A percentile compares a stretch with the other conserved stretches of the same genome.
Conservation (phyloP, 1,140 invertebrate species). For the Drosophila orena region DNA sequence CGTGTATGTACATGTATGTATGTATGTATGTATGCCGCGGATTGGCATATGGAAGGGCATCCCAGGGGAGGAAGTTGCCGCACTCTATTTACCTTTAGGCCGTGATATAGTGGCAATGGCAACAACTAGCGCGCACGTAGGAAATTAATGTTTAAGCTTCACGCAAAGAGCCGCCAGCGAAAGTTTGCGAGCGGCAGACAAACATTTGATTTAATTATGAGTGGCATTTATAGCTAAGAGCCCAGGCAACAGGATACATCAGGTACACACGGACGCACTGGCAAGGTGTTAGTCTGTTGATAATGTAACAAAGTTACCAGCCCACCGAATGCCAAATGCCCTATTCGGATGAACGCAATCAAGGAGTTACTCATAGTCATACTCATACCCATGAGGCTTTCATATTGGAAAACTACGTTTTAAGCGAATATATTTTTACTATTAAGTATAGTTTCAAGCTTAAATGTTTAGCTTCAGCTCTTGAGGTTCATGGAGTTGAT, state of each 20-base stretch:
- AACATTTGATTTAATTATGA: conserved; percentile 85
- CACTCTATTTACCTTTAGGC: conserved; percentile 71
- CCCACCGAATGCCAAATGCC: conserved; percentile 27
- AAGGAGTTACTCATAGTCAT: too few species aligned
- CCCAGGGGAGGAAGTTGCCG: conserved; percentile 54
- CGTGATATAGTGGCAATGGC: conserved; percentile 53
- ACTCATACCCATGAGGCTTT: too few species aligned
- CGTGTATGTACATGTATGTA: too few species aligned
- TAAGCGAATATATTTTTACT: too few species aligned
- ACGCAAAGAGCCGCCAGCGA: conserved; percentile 55
- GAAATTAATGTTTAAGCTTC: conserved; percentile 81
- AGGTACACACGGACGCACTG: conserved; percentile 36
- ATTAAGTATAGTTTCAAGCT: too few species aligned
- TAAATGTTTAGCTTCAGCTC: too few species aligned
- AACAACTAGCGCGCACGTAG: conserved; percentile 45
- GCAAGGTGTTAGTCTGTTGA: conserved; percentile 85
- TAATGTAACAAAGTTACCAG: conserved; percentile 63
- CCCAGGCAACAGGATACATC: conserved; percentile 51
- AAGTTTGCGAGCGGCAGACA: conserved; percentile 69
- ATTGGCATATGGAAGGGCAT: conserved; percentile 54
- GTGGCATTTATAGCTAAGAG: conserved; percentile 83
- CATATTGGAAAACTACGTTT: too few species aligned
- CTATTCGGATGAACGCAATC: too few species aligned
- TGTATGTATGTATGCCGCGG: not conserved
- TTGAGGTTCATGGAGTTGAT: too few species aligned